Evolutionary conservation across 2,113 vertebrate species (phyloP), one percentile per base, ranked within the genome.

Genomic region (Stigmatopora nigra): DNA sequence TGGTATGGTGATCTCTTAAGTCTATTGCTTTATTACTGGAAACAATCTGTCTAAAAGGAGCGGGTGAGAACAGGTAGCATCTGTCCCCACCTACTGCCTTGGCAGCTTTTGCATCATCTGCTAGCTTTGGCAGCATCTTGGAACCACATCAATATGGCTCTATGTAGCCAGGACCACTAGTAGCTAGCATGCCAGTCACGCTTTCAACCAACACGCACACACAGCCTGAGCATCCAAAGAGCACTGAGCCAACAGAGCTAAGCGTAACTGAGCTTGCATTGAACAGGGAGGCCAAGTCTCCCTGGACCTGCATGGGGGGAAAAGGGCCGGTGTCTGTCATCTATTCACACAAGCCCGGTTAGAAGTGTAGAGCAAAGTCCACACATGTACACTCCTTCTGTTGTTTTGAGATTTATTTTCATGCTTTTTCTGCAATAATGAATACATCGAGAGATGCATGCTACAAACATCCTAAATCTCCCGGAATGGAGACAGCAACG

Each of bases 41-140:
- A 84, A 84, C 86, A 88, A 88, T 90, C 87, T 90, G 89, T 87
- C 87, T 86, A 82, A 55, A 82, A 86, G 77, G 84, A 82, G 75
- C 67, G 44, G 72, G 76, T 71, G 85, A 86, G 86, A 87, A 91
- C 90, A 90, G 89, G 89, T 91, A 91, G 89, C 89, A 90, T 90
- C 90, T 91, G 89, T 88, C 88, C 87, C 89, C 85, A 87, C 87
- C 90, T 90, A 88, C 88, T 83, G 88, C 86, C 80, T 91, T 91
- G 89, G 88, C 90, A 91, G 86, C 77, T 62, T 75, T 78, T 75
- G 84, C 81, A 83, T 89, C 88, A 88, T 90, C 89, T 90, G 89
- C 86, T 85, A 87, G 85, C 84, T 88, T 85, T 91, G 90, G 89
- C 90, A 89, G 84, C 76, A 77, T 86, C 82, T 83, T 87, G 84